Base-by-base conservation (phyloP, 2,113 vertebrate species). In the Peucedramus taeniatus region DNA sequence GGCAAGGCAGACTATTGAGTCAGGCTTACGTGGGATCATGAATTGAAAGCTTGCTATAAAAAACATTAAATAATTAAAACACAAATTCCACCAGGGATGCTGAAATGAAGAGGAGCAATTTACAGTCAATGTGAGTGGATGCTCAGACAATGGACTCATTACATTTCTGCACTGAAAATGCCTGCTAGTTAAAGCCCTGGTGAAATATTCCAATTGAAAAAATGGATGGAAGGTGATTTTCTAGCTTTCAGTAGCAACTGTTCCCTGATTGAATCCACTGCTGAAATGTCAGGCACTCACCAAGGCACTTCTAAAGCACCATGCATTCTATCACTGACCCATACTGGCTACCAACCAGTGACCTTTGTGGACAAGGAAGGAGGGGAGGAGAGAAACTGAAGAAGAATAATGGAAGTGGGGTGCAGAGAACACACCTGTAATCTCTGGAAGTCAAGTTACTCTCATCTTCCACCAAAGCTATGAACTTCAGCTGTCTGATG, bases 81-180 rank as follows among this genome's bases (percentile, higher is more conserved):
- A 77, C 30, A 81, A 89, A 94, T 89, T 92, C 83, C 79, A 64
- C 95, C 39, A 84, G 81, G 87, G 87, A 92, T 94, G 65, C 39
- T 94, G 65, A 92, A 92, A 91, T 84, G 68, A 86, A 87, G 64
- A 80, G 53, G 9, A 89, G n/a, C 39, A 64, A 90, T 89, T 93
- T 80, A 60, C 56, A 81, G 56, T 31, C 53, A 74, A 54, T 0
- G 3, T 11, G 44, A 91, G 47, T 64, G 24, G 47, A 66, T 84
- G 79, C 53, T 91, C 81, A 96, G 83, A 78, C 84, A 95, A 87
- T 31, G 53, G 70, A 60, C 78, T 82, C n/a, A 82, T 94, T 91
- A 56, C 56, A 93, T 97, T 94, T 78, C 79, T 77, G 68, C 65
- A 57, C 3, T 82, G 83, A 83, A 15, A 82, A 65, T 69, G 72